Conservation (phyloP, 2,797 vertebrate species). For the Loriculus beryllinus region DNA sequence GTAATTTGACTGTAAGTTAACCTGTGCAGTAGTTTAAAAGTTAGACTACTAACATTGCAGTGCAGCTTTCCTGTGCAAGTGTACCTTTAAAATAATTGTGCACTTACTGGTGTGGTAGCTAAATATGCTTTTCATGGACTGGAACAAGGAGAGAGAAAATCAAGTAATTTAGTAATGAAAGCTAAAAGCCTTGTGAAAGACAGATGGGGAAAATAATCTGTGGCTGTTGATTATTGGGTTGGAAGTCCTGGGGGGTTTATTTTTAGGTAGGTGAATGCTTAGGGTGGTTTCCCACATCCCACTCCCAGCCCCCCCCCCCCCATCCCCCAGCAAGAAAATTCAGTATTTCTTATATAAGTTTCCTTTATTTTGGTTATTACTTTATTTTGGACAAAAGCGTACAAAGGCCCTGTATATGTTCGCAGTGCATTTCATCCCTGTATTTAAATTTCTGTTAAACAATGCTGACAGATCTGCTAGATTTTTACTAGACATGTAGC, state of each 20-base stretch:
- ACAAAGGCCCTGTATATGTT: not conserved
- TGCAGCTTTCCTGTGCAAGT: conserved; percentile 40
- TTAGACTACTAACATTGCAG: conserved; percentile 44
- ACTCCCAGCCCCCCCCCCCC: too few species aligned
- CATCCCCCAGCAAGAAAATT: not conserved
- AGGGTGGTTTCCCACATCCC: not conserved
- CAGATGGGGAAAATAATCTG: not conserved
- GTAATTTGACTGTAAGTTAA: conserved; percentile 35
- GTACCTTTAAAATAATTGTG: not conserved
- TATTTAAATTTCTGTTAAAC: not conserved
- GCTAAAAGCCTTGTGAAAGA: not conserved
- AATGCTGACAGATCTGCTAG: not conserved
- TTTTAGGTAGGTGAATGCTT: not conserved
- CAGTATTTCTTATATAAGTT: not conserved
- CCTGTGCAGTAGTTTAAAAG: conserved; percentile 8
- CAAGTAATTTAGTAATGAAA: not conserved
- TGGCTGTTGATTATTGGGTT: not conserved
- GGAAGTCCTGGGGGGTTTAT: not conserved
- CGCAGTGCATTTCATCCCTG: not conserved
- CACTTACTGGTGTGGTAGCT: conserved; percentile 30
- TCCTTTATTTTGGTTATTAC: not conserved
- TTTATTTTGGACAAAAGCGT: not conserved
- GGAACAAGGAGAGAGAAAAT: not conserved
- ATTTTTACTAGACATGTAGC: not conserved
- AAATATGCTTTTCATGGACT: conserved; percentile 34